Evolutionary conservation across 2,113 vertebrate species (phyloP).

Genomic region (Zosterops lateralis): DNA sequence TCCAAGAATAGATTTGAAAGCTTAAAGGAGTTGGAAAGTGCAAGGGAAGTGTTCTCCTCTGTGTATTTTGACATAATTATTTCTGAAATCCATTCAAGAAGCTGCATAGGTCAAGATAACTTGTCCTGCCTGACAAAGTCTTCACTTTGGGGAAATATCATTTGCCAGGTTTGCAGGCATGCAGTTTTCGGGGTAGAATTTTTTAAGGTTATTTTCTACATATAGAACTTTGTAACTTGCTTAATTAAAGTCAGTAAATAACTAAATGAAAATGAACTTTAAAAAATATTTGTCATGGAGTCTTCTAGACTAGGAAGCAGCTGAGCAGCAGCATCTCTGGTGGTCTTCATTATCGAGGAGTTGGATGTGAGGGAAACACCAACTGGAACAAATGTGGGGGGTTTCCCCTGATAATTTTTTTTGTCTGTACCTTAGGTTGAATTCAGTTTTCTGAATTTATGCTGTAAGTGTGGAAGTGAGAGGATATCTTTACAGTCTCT

Average conservation of each 20-base stretch:
- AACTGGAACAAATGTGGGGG: background rate
- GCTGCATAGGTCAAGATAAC: background rate
- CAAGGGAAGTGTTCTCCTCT: background rate
- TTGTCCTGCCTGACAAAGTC: background rate
- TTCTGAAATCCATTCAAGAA: conserved; percentile 20
- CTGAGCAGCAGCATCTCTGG: background rate
- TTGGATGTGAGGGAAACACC: background rate
- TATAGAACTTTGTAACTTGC: background rate
- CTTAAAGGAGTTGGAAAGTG: background rate
- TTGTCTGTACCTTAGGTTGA: background rate
- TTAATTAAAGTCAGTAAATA: background rate
- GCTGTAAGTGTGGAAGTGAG: background rate
- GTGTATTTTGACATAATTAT: background rate
- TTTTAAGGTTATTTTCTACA: background rate
- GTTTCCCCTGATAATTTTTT: background rate
- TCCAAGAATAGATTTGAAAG: background rate
- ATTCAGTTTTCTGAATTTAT: background rate
- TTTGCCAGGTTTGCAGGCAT: background rate
- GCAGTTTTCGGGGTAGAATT: background rate
- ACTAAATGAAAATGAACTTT: background rate
- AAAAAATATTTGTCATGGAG: background rate
- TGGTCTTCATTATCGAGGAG: background rate
- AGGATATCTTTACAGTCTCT: background rate
- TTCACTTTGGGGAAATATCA: background rate
- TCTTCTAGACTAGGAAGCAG: background rate